Conservation (phyloP, 1,140 invertebrate species). For the Drosophila triauraria region DNA sequence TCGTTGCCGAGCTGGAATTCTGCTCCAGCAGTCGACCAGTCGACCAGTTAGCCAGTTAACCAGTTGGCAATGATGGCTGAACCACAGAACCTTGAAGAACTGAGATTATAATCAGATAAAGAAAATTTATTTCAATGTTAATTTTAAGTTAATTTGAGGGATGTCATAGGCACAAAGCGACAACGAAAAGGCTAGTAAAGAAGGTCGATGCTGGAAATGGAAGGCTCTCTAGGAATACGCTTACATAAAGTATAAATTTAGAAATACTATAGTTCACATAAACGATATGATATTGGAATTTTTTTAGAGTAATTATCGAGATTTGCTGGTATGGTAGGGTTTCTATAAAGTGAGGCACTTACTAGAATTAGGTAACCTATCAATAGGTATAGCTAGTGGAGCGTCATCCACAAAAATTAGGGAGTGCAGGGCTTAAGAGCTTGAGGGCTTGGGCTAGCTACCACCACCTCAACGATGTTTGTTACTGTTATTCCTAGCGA, state of each 20-base stretch:
- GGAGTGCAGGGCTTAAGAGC: conserved; percentile 21
- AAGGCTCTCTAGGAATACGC: too few relatives aligned
- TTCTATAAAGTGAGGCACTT: neutral
- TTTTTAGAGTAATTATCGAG: neutral
- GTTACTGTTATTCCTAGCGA: conserved; percentile 39
- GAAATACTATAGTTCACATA: too few relatives aligned
- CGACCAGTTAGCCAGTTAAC: conserved; percentile 22
- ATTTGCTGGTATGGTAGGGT: too few relatives aligned
- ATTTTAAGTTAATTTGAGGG: too few relatives aligned
- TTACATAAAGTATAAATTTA: too few relatives aligned
- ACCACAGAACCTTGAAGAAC: conserved; percentile 1
- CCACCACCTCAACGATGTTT: conserved; percentile 18
- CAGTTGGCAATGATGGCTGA: conserved; percentile 8
- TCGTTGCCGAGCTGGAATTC: conserved; percentile 9
- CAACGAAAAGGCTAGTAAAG: too few relatives aligned
- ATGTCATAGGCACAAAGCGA: too few relatives aligned
- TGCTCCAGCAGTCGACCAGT: neutral
- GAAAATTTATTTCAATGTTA: neutral
- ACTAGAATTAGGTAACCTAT: neutral
- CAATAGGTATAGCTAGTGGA: neutral
- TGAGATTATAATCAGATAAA: neutral
- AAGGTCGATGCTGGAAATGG: too few relatives aligned
- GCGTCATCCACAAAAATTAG: neutral
- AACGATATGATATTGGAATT: neutral
- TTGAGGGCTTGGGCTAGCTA: conserved; percentile 15